These are phyloP conservation scores for Pteronura brasiliensis DNA, from an alignment of 2,113 vertebrate genomes.

Conservation along the genomic window DNA sequence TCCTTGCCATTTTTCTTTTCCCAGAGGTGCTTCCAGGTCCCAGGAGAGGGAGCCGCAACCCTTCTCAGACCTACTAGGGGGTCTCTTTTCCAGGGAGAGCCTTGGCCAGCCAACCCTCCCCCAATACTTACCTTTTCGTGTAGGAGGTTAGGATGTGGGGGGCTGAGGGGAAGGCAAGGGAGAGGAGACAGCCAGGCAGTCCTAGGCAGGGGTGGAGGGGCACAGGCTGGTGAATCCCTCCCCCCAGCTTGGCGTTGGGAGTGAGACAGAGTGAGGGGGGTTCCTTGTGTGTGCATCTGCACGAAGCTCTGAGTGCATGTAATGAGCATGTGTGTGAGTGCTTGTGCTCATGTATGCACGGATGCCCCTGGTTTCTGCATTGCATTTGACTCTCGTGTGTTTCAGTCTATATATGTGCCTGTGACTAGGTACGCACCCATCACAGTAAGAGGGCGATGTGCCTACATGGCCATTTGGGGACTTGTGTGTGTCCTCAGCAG, in stretches of 20 bases:
- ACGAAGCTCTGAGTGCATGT: neutral
- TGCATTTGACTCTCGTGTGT: neutral
- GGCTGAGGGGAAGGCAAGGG: neutral
- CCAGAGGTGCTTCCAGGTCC: constrained; percentile 20
- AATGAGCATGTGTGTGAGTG: neutral
- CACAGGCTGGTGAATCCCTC: neutral
- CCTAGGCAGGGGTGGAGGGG: neutral
- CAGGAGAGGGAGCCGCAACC: constrained; percentile 36
- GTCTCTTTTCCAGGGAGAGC: neutral
- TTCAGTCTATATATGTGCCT: neutral
- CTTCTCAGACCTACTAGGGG: neutral
- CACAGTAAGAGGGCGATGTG: neutral
- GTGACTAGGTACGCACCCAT: constrained; percentile 31
- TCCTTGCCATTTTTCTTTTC: constrained; percentile 24
- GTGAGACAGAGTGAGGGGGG: neutral
- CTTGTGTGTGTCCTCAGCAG: constrained; percentile 8
- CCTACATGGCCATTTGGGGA: neutral
- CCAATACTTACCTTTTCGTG: constrained; percentile 22
- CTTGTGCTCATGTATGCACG: neutral
- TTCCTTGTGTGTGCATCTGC: neutral
- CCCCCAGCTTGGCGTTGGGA: neutral
- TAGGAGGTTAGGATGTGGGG: neutral
- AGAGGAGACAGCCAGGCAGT: neutral
- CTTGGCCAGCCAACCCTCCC: neutral
- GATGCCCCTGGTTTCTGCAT: neutral